Percentiles rank a stretch among this genome's conserved stretches.
These are phyloP conservation scores for Drosophila novamexicana DNA, from an alignment of 1,140 invertebrate genomes.

Conservation along the genomic window DNA sequence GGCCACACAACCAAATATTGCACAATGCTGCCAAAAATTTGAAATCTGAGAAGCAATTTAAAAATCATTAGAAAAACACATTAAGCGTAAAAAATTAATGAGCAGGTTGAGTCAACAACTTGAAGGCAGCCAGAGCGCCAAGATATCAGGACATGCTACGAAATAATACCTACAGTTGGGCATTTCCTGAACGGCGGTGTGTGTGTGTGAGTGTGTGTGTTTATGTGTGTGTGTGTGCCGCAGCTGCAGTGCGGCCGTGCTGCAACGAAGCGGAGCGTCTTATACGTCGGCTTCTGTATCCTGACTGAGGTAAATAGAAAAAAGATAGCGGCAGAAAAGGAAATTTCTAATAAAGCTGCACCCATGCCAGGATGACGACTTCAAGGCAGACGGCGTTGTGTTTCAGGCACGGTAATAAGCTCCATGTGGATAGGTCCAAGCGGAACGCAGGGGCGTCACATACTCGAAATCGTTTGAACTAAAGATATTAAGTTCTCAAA, in stretches of 20 bases:
- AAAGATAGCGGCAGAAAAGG: constrained; percentile 43
- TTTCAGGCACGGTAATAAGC: constrained; percentile 66
- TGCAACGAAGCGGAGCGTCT: constrained; percentile 37
- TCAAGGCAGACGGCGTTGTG: constrained; percentile 57
- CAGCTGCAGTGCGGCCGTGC: constrained; percentile 33
- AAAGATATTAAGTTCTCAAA: not conserved
- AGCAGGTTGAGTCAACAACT: constrained; percentile 73
- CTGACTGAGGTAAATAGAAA: not conserved
- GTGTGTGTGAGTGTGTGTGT: constrained; percentile 16
- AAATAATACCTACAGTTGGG: constrained; percentile 8
- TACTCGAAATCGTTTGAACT: not conserved
- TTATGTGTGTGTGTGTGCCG: constrained; percentile 2
- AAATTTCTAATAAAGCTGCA: constrained; percentile 54
- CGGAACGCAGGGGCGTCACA: constrained; percentile 41
- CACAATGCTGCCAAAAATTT: constrained; percentile 32
- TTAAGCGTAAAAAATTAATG: constrained; percentile 83
- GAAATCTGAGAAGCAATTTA: constrained; percentile 80
- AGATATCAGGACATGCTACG: constrained; percentile 32
- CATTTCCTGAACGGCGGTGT: constrained; percentile 13
- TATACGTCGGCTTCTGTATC: not conserved
- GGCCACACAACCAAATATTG: constrained; percentile 11
- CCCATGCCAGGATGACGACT: constrained; percentile 65
- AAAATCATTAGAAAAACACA: constrained; percentile 80
- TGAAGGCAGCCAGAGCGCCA: constrained; percentile 31
- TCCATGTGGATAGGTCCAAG: constrained; percentile 12